Conservation (phyloP, 2,888 invertebrate species). For the Polydrusus tereticollis region DNA sequence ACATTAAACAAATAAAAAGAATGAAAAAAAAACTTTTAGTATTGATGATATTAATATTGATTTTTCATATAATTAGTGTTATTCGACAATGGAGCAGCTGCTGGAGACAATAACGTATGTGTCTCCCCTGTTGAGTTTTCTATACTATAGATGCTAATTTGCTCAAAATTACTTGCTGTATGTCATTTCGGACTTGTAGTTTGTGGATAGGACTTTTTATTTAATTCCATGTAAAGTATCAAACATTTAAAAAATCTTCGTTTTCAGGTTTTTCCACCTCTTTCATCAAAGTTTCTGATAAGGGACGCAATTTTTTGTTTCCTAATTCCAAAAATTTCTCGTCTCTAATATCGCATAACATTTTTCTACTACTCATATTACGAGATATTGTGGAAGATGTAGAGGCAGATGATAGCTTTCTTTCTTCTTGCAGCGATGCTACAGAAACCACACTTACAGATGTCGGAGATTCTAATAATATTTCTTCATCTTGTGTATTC, state of each 20-base stretch:
- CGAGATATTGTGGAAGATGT: neutral
- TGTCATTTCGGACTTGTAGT: slow-evolving; percentile 33
- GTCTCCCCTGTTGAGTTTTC: neutral
- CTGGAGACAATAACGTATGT: neutral
- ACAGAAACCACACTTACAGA: slow-evolving; percentile 14
- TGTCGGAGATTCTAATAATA: slow-evolving; percentile 4
- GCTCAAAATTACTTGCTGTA: slow-evolving; percentile 27
- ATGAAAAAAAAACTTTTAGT: neutral
- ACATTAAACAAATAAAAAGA: neutral
- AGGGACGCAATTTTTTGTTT: slow-evolving; percentile 29
- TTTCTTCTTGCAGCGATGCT: slow-evolving; percentile 7
- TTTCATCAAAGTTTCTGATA: slow-evolving; percentile 15
- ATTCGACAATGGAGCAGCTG: neutral
- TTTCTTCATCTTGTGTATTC: slow-evolving; percentile 15
- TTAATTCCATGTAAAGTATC: slow-evolving; percentile 42
- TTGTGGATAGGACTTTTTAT: slow-evolving; percentile 37
- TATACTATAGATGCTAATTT: neutral
- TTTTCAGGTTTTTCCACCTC: neutral
- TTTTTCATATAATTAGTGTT: too few relatives aligned
- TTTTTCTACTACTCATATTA: slow-evolving; percentile 19
- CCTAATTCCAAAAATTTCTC: slow-evolving; percentile 40
- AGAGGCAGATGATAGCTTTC: neutral
- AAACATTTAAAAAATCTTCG: slow-evolving; percentile 44
- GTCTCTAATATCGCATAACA: slow-evolving; percentile 15
- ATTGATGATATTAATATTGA: neutral